These are phyloP conservation scores for Cotesia vestalis DNA, from an alignment of 1,140 invertebrate genomes.

Conservation along the genomic window DNA sequence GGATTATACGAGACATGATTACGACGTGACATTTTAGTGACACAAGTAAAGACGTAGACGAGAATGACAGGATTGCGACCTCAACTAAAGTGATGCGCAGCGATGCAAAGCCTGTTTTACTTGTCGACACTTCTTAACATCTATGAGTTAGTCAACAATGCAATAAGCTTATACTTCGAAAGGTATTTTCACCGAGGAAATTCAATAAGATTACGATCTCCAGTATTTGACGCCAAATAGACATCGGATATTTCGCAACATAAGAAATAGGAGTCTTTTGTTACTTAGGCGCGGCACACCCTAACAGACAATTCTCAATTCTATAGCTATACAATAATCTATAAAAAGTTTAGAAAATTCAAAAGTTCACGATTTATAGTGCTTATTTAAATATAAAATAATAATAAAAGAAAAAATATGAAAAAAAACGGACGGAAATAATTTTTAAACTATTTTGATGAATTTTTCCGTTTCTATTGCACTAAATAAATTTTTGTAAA, in stretches of 20 bases:
- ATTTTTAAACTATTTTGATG: too few species aligned
- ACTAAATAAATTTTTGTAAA: too few species aligned
- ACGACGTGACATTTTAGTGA: slow-evolving; percentile 15
- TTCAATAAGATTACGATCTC: slow-evolving; percentile 42
- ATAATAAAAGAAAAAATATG: too few species aligned
- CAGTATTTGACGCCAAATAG: slow-evolving; percentile 4
- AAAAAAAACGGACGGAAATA: too few species aligned
- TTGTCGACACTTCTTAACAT: slow-evolving; percentile 41
- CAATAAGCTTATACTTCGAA: slow-evolving; percentile 43
- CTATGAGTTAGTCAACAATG: slow-evolving; percentile 25
- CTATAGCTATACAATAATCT: too few species aligned
- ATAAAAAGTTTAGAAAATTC: too few species aligned
- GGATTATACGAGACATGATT: background rate
- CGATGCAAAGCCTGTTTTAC: slow-evolving; percentile 48
- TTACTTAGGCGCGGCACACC: too few species aligned
- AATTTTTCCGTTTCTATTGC: too few species aligned
- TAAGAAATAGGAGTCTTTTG: too few species aligned
- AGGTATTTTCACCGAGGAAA: slow-evolving; percentile 37
- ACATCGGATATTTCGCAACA: slow-evolving; percentile 17
- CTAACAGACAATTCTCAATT: too few species aligned
- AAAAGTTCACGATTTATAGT: too few species aligned
- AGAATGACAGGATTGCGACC: slow-evolving; percentile 5
- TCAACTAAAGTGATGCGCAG: slow-evolving; percentile 42
- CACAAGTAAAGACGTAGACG: background rate
- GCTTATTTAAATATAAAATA: too few species aligned